phyloP scores from a whole-genome alignment of 23 tunicate genomes.

The Styela clava region DNA sequence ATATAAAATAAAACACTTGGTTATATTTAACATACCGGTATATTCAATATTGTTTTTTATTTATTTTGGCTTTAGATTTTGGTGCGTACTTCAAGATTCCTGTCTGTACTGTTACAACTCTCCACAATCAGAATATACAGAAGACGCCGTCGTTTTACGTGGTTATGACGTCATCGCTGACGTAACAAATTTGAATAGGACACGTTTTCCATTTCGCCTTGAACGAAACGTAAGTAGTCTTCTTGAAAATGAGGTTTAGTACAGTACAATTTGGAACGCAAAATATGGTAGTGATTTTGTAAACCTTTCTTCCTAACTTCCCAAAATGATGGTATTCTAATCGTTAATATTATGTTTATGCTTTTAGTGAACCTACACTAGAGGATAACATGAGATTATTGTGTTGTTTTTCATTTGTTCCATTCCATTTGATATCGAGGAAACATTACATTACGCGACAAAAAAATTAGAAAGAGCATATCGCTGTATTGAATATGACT shows the following conservation, averaged over 20 bases:
- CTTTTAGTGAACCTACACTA: background rate
- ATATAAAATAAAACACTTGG: no score
- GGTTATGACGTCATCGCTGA: conserved; percentile 89
- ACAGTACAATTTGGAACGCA: background rate
- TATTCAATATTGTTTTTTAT: background rate
- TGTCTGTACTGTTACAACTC: conserved; percentile 77
- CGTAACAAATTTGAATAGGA: conserved; percentile 73
- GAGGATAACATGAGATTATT: background rate
- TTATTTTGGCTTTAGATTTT: conserved; percentile 41
- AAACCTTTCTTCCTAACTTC: no score
- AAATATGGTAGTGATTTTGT: no score
- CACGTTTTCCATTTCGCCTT: conserved; percentile 62
- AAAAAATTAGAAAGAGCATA: background rate
- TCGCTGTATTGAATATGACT: no score
- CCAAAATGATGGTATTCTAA: background rate
- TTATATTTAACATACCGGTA: no score
- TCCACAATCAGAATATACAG: conserved; percentile 63
- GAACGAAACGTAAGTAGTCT: conserved; percentile 64
- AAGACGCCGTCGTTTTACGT: conserved; percentile 61
- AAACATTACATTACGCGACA: background rate
- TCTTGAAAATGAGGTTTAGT: background rate
- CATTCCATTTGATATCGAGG: background rate
- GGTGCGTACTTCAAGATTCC: conserved; percentile 82
- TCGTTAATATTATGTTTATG: background rate
- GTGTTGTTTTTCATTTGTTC: background rate